Conservation (phyloP, 2,113 vertebrate species). For the Microcebus tavaratra region DNA sequence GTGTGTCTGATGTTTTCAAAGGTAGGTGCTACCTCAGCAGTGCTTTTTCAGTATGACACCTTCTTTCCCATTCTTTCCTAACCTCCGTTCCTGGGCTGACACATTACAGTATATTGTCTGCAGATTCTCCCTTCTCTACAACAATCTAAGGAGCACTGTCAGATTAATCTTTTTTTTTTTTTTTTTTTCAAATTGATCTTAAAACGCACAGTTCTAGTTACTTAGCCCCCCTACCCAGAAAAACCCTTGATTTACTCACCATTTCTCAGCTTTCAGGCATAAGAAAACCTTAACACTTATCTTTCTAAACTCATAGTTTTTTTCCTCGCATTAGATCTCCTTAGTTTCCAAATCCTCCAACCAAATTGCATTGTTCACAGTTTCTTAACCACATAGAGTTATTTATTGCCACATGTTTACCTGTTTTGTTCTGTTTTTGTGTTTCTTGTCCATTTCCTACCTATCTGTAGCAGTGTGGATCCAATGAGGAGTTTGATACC, state of each 20-base stretch:
- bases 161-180: not conserved
- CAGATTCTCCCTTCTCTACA: not conserved
- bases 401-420: not conserved
- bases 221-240: not conserved
- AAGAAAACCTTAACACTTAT: not conserved
- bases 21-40: slow-evolving; percentile 84
- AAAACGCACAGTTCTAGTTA: not conserved
- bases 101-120: not conserved
- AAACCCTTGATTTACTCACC: not conserved
- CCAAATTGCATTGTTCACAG: not conserved
- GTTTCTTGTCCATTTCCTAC: not conserved
- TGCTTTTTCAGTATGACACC: not conserved
- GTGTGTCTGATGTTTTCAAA: slow-evolving; percentile 98
- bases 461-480: not conserved
- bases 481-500: not conserved
- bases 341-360: not conserved
- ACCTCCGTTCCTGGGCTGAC: not conserved
- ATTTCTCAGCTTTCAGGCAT: not conserved
- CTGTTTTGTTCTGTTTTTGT: not conserved
- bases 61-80: not conserved
- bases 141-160: not conserved
- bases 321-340: not conserved
- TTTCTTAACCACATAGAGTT: not conserved
- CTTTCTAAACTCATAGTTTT: not conserved
- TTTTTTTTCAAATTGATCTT: not conserved